A percentile compares a stretch with the other conserved stretches of the same genome.
These are phyloP conservation scores for Rhynchonycteris naso DNA, from an alignment of 2,797 vertebrate species.

Conservation along the genomic window DNA sequence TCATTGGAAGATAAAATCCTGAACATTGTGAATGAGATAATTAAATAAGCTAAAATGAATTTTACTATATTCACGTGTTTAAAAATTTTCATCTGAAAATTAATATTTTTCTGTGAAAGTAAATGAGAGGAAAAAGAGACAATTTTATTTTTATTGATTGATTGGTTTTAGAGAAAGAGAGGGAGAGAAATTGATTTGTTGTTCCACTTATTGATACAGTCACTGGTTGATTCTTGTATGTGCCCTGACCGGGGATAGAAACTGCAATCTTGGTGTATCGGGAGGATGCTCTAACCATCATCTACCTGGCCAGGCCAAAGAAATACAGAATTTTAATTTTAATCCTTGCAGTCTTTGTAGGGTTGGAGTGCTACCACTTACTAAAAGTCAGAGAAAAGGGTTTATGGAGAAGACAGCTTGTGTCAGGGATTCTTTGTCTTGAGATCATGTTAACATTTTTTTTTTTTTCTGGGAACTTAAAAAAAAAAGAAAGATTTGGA, in stretches of 20 bases:
- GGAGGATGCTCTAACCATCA: background rate
- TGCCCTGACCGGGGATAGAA: background rate
- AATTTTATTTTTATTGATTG: background rate
- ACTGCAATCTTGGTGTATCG: background rate
- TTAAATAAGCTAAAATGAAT: slow-evolving; percentile 46
- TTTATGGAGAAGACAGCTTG: background rate
- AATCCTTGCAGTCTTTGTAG: background rate
- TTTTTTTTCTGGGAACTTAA: background rate
- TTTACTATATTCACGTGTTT: background rate
- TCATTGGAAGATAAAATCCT: slow-evolving; percentile 11
- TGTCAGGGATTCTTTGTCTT: background rate
- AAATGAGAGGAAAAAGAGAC: background rate
- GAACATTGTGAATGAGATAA: slow-evolving; percentile 37
- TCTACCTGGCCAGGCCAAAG: background rate
- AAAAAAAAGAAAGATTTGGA: background rate
- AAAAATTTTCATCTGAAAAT: slow-evolving; percentile 23
- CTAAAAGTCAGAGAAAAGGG: background rate
- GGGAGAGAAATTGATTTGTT: background rate
- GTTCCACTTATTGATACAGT: too few relatives aligned
- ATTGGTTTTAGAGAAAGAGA: background rate
- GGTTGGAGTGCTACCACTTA: background rate
- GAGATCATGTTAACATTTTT: slow-evolving; percentile 13
- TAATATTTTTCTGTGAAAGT: background rate
- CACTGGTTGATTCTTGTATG: background rate
- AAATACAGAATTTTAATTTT: slow-evolving; percentile 12